Conservation (phyloP, 2,888 invertebrate species). For the Oscheius myriophilus region DNA sequence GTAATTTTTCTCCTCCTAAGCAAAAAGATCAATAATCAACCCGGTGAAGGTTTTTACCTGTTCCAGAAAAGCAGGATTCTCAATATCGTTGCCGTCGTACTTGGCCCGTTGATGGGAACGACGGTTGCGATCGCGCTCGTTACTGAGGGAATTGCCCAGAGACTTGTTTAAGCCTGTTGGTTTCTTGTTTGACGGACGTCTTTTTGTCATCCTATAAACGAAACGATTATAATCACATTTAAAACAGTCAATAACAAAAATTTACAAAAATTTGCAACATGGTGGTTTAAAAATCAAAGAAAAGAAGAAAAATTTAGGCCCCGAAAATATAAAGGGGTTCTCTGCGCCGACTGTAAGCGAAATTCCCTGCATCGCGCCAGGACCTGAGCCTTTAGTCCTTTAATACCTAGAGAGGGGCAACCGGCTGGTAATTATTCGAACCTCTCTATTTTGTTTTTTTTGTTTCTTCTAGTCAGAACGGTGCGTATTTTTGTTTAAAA, state of each 20-base stretch:
- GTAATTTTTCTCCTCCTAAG: constrained; percentile 49
- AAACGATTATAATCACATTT: no score
- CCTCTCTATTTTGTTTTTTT: no score
- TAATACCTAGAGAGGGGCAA: neutral
- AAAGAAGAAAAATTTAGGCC: constrained; percentile 42
- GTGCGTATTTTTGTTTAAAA: no score
- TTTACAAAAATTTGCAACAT: constrained; percentile 19
- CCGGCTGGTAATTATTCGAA: no score
- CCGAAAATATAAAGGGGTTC: neutral
- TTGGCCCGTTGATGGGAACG: constrained; percentile 50
- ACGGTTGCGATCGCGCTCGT: constrained; percentile 51
- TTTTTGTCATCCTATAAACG: constrained; percentile 60
- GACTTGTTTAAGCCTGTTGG: constrained; percentile 65
- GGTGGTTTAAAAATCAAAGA: constrained; percentile 28
- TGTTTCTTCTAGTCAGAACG: neutral
- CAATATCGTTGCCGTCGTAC: constrained; percentile 56
- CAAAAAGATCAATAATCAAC: neutral
- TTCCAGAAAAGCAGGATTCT: constrained; percentile 60
- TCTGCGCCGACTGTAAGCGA: constrained; percentile 14
- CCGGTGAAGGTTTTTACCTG: constrained; percentile 34
- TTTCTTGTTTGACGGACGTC: constrained; percentile 60
- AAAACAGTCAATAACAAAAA: constrained; percentile 8
- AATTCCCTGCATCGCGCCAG: constrained; percentile 28
- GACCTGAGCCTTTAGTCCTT: constrained; percentile 28
- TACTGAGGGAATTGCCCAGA: constrained; percentile 63